phyloP scores from a whole-genome alignment of 2,888 invertebrate species.

The Hirtodrosophila alboralis region DNA sequence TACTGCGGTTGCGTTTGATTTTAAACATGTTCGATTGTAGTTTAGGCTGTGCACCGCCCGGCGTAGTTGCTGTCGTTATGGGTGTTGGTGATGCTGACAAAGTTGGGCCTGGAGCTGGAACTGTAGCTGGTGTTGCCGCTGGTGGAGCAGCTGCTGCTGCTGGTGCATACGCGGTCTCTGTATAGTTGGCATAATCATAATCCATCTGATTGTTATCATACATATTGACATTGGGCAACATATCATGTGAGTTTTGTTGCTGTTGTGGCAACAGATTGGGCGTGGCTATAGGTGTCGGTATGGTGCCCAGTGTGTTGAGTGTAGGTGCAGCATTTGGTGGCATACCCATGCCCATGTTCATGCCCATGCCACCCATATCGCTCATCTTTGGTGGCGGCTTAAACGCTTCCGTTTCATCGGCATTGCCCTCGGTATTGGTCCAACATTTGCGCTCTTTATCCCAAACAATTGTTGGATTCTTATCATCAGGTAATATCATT shows the following conservation, averaged over 20 bases:
- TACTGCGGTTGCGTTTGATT: conserved; percentile 90
- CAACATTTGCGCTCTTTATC: conserved; percentile 94
- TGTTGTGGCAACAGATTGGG: conserved; percentile 38
- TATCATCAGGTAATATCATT: conserved; percentile 98
- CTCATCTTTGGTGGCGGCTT: conserved; percentile 90
- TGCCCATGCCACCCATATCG: conserved; percentile 80
- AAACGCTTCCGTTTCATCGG: conserved; percentile 85
- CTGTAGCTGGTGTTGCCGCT: conserved; percentile 29
- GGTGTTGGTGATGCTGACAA: no score
- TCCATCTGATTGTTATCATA: conserved; percentile 38
- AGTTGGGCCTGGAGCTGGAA: conserved; percentile 12
- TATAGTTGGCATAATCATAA: conserved; percentile 40
- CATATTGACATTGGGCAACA: conserved; percentile 30
- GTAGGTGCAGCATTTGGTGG: no score
- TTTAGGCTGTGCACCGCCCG: conserved; percentile 73
- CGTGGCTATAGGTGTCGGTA: conserved; percentile 36
- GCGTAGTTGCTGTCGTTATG: conserved; percentile 24
- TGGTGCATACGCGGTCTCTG: conserved; percentile 19
- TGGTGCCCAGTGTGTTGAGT: conserved; percentile 32
- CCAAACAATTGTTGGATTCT: conserved; percentile 97
- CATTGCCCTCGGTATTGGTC: conserved; percentile 89
- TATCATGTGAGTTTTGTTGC: conserved; percentile 28
- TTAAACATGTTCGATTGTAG: conserved; percentile 90
- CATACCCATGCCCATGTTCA: conserved; percentile 1
- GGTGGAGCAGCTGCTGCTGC: conserved; percentile 19